These are phyloP conservation scores for Aphidoletes aphidimyza DNA, from an alignment of 2,888 invertebrate genomes.

Conservation along the genomic window DNA sequence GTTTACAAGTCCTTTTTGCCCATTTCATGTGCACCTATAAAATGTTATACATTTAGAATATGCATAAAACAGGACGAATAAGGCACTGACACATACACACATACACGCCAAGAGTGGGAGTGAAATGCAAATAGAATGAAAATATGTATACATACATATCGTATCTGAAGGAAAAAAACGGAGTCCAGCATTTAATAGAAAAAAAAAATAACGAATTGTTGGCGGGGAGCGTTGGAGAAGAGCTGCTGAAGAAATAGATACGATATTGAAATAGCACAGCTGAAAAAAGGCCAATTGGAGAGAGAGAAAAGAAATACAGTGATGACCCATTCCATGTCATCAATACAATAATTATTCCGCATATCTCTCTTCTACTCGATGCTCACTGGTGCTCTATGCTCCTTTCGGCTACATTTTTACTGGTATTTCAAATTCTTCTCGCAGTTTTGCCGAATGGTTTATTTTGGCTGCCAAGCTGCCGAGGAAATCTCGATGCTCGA, in stretches of 20 bases:
- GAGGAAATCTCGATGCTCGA: not conserved
- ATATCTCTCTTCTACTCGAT: constrained; percentile 16
- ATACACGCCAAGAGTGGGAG: not conserved
- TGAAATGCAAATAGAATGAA: constrained; percentile 49
- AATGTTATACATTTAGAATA: not conserved
- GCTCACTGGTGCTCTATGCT: not conserved
- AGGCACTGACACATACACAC: not conserved
- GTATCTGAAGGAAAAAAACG: too few species aligned
- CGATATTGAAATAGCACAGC: not conserved
- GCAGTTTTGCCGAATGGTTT: too few species aligned
- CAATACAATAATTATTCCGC: constrained; percentile 54
- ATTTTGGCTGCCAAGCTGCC: not conserved
- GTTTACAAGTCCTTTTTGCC: constrained; percentile 11
- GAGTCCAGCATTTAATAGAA: not conserved
- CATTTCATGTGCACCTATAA: constrained; percentile 17
- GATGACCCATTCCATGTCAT: constrained; percentile 54
- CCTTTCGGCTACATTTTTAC: constrained; percentile 20
- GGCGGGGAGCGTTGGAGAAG: constrained; percentile 43
- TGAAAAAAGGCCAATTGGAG: not conserved
- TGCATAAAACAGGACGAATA: not conserved
- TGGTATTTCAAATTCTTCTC: constrained; percentile 41
- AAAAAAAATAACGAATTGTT: not conserved
- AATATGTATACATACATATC: too few species aligned
- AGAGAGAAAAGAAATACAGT: constrained; percentile 44
- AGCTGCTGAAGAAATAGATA: constrained; percentile 31